Percentiles rank a stretch among this genome's conserved stretches.
Evolutionary conservation across 2,113 vertebrate species (phyloP).

Genomic region (Leucoraja erinaceus): DNA sequence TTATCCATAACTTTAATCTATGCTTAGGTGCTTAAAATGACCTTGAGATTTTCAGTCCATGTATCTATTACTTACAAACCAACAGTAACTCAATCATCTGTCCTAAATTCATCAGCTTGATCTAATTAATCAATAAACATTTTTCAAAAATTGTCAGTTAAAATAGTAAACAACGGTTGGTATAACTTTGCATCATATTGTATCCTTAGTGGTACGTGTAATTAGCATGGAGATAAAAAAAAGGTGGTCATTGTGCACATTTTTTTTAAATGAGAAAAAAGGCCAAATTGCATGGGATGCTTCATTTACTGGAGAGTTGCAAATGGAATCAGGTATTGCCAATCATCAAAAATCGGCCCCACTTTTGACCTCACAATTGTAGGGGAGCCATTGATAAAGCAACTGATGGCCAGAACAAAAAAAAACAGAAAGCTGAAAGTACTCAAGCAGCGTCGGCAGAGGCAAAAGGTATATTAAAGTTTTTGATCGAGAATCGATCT

Average conservation of each 20-base stretch:
- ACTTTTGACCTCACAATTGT: too few relatives aligned
- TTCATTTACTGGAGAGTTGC: too few relatives aligned
- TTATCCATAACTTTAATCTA: neutral
- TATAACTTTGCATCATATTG: neutral
- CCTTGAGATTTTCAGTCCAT: slow-evolving; percentile 1
- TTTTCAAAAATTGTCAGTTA: neutral
- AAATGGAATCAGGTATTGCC: too few relatives aligned
- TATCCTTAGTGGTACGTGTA: neutral
- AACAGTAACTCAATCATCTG: neutral
- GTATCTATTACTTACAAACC: neutral
- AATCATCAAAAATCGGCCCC: too few relatives aligned
- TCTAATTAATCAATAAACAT: neutral
- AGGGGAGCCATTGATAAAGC: too few relatives aligned
- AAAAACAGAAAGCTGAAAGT: too few relatives aligned
- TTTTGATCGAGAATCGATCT: too few relatives aligned
- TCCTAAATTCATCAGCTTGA: neutral
- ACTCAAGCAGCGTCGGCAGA: too few relatives aligned
- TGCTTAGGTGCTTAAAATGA: neutral
- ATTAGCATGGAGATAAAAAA: neutral
- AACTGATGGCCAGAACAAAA: too few relatives aligned
- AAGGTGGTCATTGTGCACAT: neutral
- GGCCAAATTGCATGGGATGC: too few relatives aligned
- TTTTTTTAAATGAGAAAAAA: too few relatives aligned
- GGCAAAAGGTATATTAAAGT: too few relatives aligned
- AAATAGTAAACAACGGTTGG: neutral